A percentile compares a stretch with the other conserved stretches of the same genome.
Conservation (phyloP, 2,888 invertebrate genomes). For the Galeopsomyia nigrocyanea region DNA sequence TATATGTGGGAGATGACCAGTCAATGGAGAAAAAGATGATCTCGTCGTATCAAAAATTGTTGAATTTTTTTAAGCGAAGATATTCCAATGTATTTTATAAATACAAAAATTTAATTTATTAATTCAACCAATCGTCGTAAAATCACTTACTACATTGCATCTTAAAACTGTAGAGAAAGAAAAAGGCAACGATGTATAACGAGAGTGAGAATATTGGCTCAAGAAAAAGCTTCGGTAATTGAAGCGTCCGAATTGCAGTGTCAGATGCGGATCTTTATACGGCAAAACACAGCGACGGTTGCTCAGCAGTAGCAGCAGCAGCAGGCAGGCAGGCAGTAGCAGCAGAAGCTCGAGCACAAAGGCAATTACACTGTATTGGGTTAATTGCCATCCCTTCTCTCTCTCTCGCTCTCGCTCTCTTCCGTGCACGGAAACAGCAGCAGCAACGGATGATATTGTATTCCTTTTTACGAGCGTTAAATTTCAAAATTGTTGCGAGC, state of each 20-base stretch:
- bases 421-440: conserved; percentile 8
- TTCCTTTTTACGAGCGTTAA: conserved; percentile 55
- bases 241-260: conserved; percentile 38
- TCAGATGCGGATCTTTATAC: conserved; percentile 43
- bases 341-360: conserved; percentile 50
- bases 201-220: conserved; percentile 9
- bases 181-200: not conserved
- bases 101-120: too few species aligned
- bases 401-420: conserved; percentile 41
- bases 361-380: conserved; percentile 57
- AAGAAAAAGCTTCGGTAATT: conserved; percentile 21
- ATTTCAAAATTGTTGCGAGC: conserved; percentile 53
- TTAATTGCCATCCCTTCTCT: conserved; percentile 53
- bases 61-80: conserved; percentile 14
- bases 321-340: conserved; percentile 38
- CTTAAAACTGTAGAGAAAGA: too few species aligned
- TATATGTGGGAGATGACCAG: conserved; percentile 58
- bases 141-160: too few species aligned
- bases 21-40: conserved; percentile 17
- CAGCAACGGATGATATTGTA: conserved; percentile 51
- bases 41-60: conserved; percentile 60
- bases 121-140: too few species aligned
- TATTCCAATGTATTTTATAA: too few species aligned
- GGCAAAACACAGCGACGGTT: conserved; percentile 47
- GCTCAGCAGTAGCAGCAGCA: conserved; percentile 33